Conservation (phyloP, 2,888 invertebrate species). For the Drosophila paucipuncta region DNA sequence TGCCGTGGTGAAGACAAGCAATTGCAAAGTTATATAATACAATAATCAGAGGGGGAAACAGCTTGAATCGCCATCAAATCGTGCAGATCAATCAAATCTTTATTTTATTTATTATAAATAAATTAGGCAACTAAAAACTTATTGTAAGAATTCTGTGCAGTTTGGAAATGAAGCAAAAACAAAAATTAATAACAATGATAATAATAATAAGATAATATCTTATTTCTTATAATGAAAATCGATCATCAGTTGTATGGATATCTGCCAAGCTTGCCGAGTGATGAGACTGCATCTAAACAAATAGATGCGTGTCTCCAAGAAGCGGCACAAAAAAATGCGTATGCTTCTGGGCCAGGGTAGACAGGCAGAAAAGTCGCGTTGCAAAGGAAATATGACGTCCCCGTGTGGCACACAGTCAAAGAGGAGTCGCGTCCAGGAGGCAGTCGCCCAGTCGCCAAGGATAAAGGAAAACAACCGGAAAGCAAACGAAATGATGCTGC, state of each 20-base stretch:
- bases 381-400: conserved; percentile 71
- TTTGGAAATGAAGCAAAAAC: no score
- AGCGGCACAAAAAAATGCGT: background rate
- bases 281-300: background rate
- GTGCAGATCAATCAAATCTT: no score
- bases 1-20: background rate
- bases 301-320: background rate
- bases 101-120: background rate
- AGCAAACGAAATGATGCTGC: conserved; percentile 75
- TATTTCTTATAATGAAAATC: no score
- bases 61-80: no score
- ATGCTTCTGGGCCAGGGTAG: background rate
- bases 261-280: background rate
- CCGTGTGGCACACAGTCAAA: conserved; percentile 60
- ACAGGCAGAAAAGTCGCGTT: conserved; percentile 16
- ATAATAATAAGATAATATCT: no score
- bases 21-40: background rate
- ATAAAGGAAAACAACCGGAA: conserved; percentile 72
- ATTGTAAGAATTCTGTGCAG: background rate
- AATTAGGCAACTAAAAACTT: background rate
- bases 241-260: background rate
- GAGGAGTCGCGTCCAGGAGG: conserved; percentile 48
- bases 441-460: conserved; percentile 29
- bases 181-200: no score
- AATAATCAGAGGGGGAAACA: background rate